Base-by-base conservation (phyloP, 1,140 invertebrate species). In the Musca domestica region DNA sequence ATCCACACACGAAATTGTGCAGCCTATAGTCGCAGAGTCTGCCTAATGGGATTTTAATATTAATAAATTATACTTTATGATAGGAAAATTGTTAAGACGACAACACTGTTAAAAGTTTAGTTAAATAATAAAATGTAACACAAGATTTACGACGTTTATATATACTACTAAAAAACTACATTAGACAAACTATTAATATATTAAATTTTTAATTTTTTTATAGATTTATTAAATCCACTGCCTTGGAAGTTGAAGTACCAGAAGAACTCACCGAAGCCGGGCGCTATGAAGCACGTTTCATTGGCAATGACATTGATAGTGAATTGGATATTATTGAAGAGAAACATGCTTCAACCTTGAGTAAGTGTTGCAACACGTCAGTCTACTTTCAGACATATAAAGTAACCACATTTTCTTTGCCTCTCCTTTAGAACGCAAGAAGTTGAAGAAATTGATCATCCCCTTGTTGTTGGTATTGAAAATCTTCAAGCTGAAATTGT, bases 311-410 rank as follows among this genome's bases (percentile, higher is more conserved):
- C 74, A 92, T 94, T 70, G 89, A 89, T 54, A 88, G 90, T 73
- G 92, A 94, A 81, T 87, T 93, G 3, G 91, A 93, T 74, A 86
- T 89, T 1, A 85, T 92, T 67, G 91, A 93, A 76, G 88, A 92
- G 71, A 91, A 94, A 78, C 91, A 90, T 70, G 91, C 90, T 73
- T 86, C 86, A 27, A 79, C 89, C 30, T 91, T 92, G 77, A 91
- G 92, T 94, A 84, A 90, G 90, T 87, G 72, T 14, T 6, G 23
- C 12, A 22, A 47, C 17, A 68, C 41, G 17, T 41, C 64, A 7
- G 19, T 20, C 67, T 64, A 12, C 25, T n/a, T n/a, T n/a, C n/a
- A 19, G 3, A 63, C 9, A 54, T 14, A 48, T 27, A 20, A 30
- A 66, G 19, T 56, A 30, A 34, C 17, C 14, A 41, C 3, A 20